Base-by-base conservation (phyloP, 2,113 vertebrate genomes). In the Ardeotis arabs region DNA sequence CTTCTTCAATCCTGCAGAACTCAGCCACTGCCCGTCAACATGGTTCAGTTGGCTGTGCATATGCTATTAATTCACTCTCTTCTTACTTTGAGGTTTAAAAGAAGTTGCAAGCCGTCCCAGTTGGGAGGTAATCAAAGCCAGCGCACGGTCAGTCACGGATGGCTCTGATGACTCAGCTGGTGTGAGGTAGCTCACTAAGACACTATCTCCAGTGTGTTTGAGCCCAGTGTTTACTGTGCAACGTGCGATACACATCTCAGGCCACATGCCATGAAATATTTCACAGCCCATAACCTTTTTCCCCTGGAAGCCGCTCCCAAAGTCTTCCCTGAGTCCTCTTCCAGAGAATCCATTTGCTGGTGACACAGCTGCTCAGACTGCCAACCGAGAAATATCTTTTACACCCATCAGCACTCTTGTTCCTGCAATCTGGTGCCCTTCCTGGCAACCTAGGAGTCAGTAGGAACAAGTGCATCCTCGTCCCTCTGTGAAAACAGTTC, bases 101-200 rank as follows among this genome's bases (percentile, higher is more conserved):
- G 67, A 74, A 95, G 60, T 39, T 87, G 68, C 35, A 90, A 94
- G 94, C 94, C 94, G 93, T 87, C 76, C 66, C 89, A 79, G 56
- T 39, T 81, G 84, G 73, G 60, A 94, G 69, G 80, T 67, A 92
- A 94, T 4, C 92, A 87, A 94, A 95, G 81, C 47, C 73, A 89
- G 83, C 8, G 1, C 83, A 90, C 0, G 2, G 86, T 91, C 89
- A 90, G 84, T 67, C 73, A 59, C 0, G 17, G 84, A 80, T 37
- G 67, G 76, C 35, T 86, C 75, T 69, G 59, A 60, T 85, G 88
- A 96, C 28, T 95, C 91, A 78, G 86, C 50, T 47, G 37, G 41
- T 44, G 37, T 29, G 55, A 79, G 44, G 94, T 3, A 79, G 50
- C 50, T 78, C 53, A 62, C 67, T 41, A 85, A 80, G 83, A 77